Evolutionary conservation across 2,888 invertebrate genomes (phyloP).

Genomic region (Halictus quadricinctus): DNA sequence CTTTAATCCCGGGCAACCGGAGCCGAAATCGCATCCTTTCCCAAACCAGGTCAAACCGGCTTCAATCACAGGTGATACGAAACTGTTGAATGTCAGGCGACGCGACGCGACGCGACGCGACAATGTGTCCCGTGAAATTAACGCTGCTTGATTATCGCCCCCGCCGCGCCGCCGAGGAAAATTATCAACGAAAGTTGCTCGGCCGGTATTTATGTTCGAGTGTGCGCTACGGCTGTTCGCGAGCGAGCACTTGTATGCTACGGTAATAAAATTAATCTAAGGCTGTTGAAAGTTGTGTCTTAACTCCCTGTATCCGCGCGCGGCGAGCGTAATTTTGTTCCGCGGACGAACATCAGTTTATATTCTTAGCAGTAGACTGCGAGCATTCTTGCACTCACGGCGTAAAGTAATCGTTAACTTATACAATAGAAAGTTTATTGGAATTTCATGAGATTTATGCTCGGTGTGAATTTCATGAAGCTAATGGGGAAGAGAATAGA

Average conservation of each 20-base stretch:
- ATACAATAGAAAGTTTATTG: not conserved
- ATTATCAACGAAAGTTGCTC: not conserved
- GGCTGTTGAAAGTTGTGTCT: not conserved
- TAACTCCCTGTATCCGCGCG: not conserved
- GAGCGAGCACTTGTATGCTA: not conserved
- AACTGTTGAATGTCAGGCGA: not conserved
- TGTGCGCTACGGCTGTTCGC: not conserved
- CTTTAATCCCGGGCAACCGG: not conserved
- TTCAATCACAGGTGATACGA: not conserved
- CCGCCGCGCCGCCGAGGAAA: not conserved
- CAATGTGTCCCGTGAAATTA: not conserved
- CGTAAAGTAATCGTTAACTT: not conserved
- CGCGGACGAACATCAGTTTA: not conserved
- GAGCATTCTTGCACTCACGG: not conserved
- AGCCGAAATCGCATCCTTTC: not conserved
- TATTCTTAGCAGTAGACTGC: not conserved
- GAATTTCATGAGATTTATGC: not conserved
- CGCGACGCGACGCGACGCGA: not conserved
- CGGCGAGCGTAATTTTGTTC: not conserved
- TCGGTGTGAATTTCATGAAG: not conserved
- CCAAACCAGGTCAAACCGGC: not conserved
- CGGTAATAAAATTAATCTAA: not conserved
- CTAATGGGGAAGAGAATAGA: not conserved
- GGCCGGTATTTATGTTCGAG: not conserved
- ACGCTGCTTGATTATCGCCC: not conserved